phyloP scores from a whole-genome alignment of 2,888 invertebrate species.

The Drosophila pegasa region DNA sequence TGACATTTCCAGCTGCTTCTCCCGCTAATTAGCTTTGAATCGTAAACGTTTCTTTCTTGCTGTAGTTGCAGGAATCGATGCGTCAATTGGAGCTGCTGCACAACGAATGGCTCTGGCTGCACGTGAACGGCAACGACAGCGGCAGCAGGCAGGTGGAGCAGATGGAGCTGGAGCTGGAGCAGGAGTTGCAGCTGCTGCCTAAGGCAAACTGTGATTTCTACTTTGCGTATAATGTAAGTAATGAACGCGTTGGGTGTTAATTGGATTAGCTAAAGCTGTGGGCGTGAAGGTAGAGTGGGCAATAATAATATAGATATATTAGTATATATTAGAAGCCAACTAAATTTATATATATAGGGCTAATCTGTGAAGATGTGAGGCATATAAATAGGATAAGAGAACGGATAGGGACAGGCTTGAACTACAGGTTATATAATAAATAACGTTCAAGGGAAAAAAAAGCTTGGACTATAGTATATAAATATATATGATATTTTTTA shows the following conservation, averaged over 20 bases:
- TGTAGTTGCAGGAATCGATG: slow-evolving; percentile 66
- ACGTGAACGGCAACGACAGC: slow-evolving; percentile 14
- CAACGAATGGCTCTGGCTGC: slow-evolving; percentile 34
- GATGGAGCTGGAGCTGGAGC: slow-evolving; percentile 2
- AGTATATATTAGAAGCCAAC: too few relatives aligned
- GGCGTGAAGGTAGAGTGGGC: background rate
- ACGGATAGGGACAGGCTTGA: too few relatives aligned
- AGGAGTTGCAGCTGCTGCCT: slow-evolving; percentile 9
- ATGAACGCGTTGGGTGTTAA: background rate
- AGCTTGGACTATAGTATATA: background rate
- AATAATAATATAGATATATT: too few relatives aligned
- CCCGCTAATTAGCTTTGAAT: slow-evolving; percentile 58
- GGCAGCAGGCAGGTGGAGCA: background rate
- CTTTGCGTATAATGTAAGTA: slow-evolving; percentile 84
- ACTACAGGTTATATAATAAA: too few relatives aligned
- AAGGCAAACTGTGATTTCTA: slow-evolving; percentile 81
- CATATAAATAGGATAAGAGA: too few relatives aligned
- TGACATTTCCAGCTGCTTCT: slow-evolving; percentile 25
- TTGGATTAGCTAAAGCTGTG: background rate
- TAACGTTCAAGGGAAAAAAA: too few relatives aligned
- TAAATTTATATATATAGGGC: too few relatives aligned
- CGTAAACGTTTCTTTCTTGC: slow-evolving; percentile 13
- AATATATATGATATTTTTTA: background rate
- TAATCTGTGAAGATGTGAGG: too few relatives aligned
- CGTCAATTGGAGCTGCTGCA: slow-evolving; percentile 61